Conservation (phyloP, 2,888 invertebrate genomes). For the Pogonocherus hispidulus region DNA sequence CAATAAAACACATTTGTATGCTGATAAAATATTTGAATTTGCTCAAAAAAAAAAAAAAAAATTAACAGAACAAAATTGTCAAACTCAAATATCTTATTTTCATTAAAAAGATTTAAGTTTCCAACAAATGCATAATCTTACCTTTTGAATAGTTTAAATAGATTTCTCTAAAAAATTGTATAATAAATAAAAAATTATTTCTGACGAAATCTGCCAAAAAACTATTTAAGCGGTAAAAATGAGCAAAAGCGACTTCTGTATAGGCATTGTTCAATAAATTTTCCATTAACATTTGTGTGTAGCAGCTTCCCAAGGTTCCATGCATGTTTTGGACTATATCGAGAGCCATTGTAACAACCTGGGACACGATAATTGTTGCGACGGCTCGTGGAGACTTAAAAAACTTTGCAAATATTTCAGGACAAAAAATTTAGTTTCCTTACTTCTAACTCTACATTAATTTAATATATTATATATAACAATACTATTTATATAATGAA, state of each 20-base stretch:
- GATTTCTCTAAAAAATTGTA: slow-evolving; percentile 7
- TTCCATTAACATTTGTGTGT: neutral
- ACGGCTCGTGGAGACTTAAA: slow-evolving; percentile 34
- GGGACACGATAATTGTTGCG: slow-evolving; percentile 7
- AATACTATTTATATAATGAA: slow-evolving; percentile 71
- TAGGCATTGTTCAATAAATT: slow-evolving; percentile 10
- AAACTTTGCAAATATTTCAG: slow-evolving; percentile 49
- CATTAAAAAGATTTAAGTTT: neutral
- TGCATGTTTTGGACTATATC: neutral
- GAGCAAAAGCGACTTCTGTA: neutral
- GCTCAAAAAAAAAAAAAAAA: slow-evolving; percentile 6
- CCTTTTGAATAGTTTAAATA: neutral
- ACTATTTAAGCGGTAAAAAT: neutral
- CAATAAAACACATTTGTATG: slow-evolving; percentile 8
- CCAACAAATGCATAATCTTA: neutral
- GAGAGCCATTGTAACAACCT: slow-evolving; percentile 14
- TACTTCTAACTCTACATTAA: slow-evolving; percentile 65
- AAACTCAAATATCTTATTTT: slow-evolving; percentile 15
- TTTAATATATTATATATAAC: slow-evolving; percentile 73
- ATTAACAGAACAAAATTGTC: slow-evolving; percentile 2
- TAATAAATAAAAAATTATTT: slow-evolving; percentile 21
- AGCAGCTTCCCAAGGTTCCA: slow-evolving; percentile 21
- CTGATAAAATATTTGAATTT: slow-evolving; percentile 9
- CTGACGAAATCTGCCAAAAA: slow-evolving; percentile 3
- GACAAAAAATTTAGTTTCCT: slow-evolving; percentile 56